These are phyloP conservation scores for Solen grandis DNA, from an alignment of 1,140 invertebrate genomes.

Conservation along the genomic window DNA sequence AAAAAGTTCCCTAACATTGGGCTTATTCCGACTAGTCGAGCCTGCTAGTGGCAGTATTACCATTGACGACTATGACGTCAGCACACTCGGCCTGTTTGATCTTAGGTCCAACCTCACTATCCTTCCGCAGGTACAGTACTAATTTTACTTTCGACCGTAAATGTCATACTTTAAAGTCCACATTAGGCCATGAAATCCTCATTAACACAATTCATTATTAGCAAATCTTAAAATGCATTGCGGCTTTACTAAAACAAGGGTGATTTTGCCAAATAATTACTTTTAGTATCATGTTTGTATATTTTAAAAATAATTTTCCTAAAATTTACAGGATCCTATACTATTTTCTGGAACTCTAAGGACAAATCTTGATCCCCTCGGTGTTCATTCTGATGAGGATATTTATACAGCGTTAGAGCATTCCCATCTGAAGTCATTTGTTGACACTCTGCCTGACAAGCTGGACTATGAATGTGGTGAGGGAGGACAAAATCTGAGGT, in stretches of 20 bases:
- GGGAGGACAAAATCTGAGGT: conserved; percentile 80
- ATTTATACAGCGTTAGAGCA: conserved; percentile 89
- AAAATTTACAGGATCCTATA: conserved; percentile 85
- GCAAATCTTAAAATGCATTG: no score
- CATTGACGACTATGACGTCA: conserved; percentile 90
- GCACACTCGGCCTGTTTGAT: conserved; percentile 83
- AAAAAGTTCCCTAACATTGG: conserved; percentile 82
- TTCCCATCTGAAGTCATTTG: conserved; percentile 80
- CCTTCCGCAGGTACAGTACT: conserved; percentile 87
- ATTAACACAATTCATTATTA: no score
- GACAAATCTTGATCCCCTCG: conserved; percentile 93
- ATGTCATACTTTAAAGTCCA: no score
- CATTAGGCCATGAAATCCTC: no score
- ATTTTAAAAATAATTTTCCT: background rate
- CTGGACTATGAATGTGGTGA: conserved; percentile 77
- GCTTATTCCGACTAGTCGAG: conserved; percentile 83
- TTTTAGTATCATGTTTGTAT: background rate
- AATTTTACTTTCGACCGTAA: no score
- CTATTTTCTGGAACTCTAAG: conserved; percentile 90
- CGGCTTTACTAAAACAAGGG: no score
- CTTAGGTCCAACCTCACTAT: conserved; percentile 90
- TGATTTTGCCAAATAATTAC: background rate
- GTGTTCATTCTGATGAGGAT: conserved; percentile 86
- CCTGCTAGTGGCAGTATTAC: conserved; percentile 88
- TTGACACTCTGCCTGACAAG: conserved; percentile 66